Evolutionary conservation across 2,888 invertebrate genomes (phyloP).

Genomic region (Heliconius erato): DNA sequence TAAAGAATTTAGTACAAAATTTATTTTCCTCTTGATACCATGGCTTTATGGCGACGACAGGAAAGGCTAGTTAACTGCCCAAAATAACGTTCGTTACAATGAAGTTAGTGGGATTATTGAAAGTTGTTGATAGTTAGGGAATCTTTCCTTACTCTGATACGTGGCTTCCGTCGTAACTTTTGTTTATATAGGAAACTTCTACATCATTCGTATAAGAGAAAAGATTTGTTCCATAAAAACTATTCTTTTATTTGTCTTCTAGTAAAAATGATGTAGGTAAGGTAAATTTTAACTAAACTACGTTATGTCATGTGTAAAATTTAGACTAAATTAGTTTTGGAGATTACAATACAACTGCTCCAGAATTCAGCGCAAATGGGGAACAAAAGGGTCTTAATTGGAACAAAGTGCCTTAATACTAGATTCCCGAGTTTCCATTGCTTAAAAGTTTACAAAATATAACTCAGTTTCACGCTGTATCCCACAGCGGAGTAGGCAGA

Average conservation of each 20-base stretch:
- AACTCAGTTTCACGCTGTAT: too few species aligned
- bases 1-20: constrained; percentile 4
- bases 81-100: constrained; percentile 67
- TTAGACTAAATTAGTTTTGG: too few species aligned
- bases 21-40: constrained; percentile 21
- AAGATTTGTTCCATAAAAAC: constrained; percentile 50
- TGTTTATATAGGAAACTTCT: constrained; percentile 64
- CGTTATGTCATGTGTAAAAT: too few species aligned
- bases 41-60: constrained; percentile 28
- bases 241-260: not conserved
- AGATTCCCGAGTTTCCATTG: too few species aligned
- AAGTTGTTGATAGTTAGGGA: constrained; percentile 74
- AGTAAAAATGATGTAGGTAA: not conserved
- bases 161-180: constrained; percentile 69
- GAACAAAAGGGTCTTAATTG: too few species aligned
- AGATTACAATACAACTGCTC: too few species aligned
- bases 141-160: constrained; percentile 73
- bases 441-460: too few species aligned
- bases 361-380: too few species aligned
- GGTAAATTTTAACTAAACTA: not conserved
- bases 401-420: too few species aligned
- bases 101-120: constrained; percentile 75
- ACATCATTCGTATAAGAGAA: constrained; percentile 63
- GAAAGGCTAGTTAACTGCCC: constrained; percentile 46
- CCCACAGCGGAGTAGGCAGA: too few species aligned